Evolutionary conservation across 2,888 invertebrate genomes (phyloP).

Genomic region (Cataglyphis livida): DNA sequence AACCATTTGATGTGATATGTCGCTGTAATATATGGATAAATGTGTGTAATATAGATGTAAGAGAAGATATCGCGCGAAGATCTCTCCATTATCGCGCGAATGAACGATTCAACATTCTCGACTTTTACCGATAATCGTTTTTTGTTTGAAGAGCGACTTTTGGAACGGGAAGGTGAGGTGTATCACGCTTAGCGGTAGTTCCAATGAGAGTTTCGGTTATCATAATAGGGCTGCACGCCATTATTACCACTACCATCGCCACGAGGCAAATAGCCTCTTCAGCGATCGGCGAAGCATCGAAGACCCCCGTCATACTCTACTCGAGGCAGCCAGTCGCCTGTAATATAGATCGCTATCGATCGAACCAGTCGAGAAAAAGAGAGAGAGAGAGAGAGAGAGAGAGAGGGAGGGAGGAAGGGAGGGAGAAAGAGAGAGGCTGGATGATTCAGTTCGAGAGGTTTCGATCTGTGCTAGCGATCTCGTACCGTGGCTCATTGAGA

Average conservation of each 20-base stretch:
- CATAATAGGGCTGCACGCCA: conserved; percentile 51
- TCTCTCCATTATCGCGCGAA: conserved; percentile 13
- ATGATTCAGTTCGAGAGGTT: not conserved
- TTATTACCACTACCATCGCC: conserved; percentile 45
- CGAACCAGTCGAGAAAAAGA: conserved; percentile 18
- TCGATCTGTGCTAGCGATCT: conserved; percentile 43
- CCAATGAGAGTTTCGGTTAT: conserved; percentile 48
- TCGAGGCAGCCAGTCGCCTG: conserved; percentile 54
- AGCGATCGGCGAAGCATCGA: conserved; percentile 57
- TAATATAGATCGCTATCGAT: conserved; percentile 68
- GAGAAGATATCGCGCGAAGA: not conserved
- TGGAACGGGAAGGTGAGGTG: not conserved
- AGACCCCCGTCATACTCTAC: conserved; percentile 59
- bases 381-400: conserved; percentile 22
- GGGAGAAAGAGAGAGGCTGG: conserved; percentile 22
- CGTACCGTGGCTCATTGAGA: conserved; percentile 78
- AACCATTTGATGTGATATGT: not conserved
- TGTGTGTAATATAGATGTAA: too few species aligned
- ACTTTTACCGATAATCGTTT: conserved; percentile 34
- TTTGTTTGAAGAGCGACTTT: conserved; percentile 31
- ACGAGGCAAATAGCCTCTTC: conserved; percentile 54
- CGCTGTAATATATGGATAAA: not conserved
- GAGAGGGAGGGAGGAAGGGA: conserved; percentile 18
- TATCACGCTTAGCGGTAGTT: conserved; percentile 38
- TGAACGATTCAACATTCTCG: not conserved